Percentiles rank a stretch among this genome's conserved stretches.
phyloP scores from a whole-genome alignment of 2,113 vertebrate genomes.

The Agapornis roseicollis region DNA sequence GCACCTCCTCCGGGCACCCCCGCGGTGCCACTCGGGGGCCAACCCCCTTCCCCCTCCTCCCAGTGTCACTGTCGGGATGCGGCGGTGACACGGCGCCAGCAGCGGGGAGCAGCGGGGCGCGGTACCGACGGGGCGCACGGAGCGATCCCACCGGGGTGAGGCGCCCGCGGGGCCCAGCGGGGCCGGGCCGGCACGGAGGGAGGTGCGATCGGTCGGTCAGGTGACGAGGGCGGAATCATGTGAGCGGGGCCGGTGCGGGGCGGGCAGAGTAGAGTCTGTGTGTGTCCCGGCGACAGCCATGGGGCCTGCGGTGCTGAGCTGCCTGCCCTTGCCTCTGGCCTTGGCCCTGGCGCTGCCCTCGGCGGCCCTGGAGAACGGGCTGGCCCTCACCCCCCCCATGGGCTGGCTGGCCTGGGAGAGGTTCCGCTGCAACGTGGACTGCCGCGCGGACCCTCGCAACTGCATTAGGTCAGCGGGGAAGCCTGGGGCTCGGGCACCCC shows the following conservation, averaged over 20 bases:
- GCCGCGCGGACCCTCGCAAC: conserved; percentile 82
- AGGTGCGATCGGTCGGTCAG: not conserved
- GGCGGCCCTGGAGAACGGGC: conserved; percentile 84
- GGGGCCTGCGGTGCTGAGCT: rapidly evolving
- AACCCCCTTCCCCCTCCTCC: too few species aligned
- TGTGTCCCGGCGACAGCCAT: rapidly evolving
- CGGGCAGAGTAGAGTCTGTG: rapidly evolving
- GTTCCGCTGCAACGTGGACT: conserved; percentile 88
- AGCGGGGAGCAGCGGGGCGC: not conserved
- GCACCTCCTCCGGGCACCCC: too few species aligned
- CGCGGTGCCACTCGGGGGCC: not conserved
- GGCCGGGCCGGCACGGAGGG: not conserved
- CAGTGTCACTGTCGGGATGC: not conserved
- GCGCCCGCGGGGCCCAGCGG: not conserved
- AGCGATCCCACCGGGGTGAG: rapidly evolving
- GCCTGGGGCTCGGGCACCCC: not conserved
- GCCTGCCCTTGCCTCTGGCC: not conserved
- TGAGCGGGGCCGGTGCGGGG: not conserved
- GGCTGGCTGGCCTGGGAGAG: conserved; percentile 96
- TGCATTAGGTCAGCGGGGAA: conserved; percentile 83
- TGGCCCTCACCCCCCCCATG: conserved; percentile 89
- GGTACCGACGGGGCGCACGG: not conserved
- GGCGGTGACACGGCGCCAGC: too few species aligned
- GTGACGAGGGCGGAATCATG: not conserved
- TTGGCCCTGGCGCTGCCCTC: not conserved